Base-by-base conservation (phyloP, 1,140 invertebrate genomes). In the Conus ventricosus region DNA sequence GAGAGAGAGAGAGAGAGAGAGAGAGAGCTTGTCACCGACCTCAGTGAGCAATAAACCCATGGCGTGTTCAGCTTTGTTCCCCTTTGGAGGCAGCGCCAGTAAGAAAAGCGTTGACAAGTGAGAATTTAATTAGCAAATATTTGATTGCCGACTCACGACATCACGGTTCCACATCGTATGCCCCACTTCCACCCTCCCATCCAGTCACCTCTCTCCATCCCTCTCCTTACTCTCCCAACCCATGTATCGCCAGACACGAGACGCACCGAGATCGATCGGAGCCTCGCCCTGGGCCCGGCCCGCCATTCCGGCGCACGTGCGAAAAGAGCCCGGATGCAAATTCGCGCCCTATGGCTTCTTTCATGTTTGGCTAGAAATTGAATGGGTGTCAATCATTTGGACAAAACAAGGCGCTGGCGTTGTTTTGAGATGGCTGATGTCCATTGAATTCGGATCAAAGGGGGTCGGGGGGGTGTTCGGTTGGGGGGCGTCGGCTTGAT, bases 281-380 rank as follows among this genome's bases (percentile, higher is more conserved):
- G 71, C 60, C 57, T 53, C 84, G 27, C n/a, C 57, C 17, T 67
- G 84, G 51, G 20, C 27, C 57, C 20, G 8, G 51, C 15, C 27
- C 60, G 60, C 53, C 84, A 85, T 85, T 85, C 84, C 84, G 8
- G 11, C 71, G 84, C 84, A 85, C 84, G 84, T 85, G 84, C 71
- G 63, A 75, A 75, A 75, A 75, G 84, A 85, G 80, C 60, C 84
- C 60, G 71, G 71, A 85, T 85, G 84, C 84, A 85, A 85, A 85
- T 85, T 67, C 51, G 53, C 60, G 51, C 84, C 71, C 63, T 85
- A 75, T 75, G 71, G 27, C 84, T 81, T 75, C 84, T 85, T 85
- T 85, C 84, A 85, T 85, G 84, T 85, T 75, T 85, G 84, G 84
- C 25, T 75, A 85, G 84, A 85, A 85, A 85, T 85, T 85, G 84